phyloP scores from a whole-genome alignment of 2,797 vertebrate species.

The Chrysocyon brachyurus region DNA sequence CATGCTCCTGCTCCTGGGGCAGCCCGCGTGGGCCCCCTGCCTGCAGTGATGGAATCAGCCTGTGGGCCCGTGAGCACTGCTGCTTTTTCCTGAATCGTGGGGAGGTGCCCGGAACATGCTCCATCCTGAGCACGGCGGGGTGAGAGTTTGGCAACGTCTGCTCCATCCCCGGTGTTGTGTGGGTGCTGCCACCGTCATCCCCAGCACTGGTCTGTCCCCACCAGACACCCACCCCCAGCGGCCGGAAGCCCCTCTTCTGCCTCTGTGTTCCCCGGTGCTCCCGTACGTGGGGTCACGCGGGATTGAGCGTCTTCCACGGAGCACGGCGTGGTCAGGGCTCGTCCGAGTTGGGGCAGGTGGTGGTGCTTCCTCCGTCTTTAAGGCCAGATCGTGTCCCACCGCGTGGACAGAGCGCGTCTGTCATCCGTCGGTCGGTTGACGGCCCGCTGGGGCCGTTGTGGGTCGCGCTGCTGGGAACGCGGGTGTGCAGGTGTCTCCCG shows the following conservation, averaged over 20 bases:
- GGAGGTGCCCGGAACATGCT: too few relatives aligned
- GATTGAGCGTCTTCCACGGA: fast-evolving
- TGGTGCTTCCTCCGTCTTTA: fast-evolving
- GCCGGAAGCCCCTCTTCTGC: fast-evolving
- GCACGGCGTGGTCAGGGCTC: fast-evolving
- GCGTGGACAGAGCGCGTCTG: neutral
- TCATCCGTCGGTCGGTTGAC: too few relatives aligned
- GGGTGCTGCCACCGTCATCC: fast-evolving
- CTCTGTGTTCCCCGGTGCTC: fast-evolving
- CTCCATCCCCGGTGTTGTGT: fast-evolving
- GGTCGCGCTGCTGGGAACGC: neutral
- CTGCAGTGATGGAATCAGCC: neutral
- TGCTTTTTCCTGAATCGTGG: neutral
- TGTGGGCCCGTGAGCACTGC: neutral
- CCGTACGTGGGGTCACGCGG: fast-evolving
- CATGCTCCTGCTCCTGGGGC: neutral
- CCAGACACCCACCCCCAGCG: fast-evolving
- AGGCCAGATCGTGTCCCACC: fast-evolving
- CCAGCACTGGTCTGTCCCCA: too few relatives aligned
- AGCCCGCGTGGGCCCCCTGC: neutral
- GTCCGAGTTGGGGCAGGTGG: fast-evolving
- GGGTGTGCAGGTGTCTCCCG: too few relatives aligned
- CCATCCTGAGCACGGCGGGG: too few relatives aligned
- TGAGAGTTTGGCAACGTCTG: fast-evolving
- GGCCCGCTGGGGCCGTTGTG: too few relatives aligned